phyloP scores from a whole-genome alignment of 2,888 invertebrate genomes.

The Alloplasta piceator region DNA sequence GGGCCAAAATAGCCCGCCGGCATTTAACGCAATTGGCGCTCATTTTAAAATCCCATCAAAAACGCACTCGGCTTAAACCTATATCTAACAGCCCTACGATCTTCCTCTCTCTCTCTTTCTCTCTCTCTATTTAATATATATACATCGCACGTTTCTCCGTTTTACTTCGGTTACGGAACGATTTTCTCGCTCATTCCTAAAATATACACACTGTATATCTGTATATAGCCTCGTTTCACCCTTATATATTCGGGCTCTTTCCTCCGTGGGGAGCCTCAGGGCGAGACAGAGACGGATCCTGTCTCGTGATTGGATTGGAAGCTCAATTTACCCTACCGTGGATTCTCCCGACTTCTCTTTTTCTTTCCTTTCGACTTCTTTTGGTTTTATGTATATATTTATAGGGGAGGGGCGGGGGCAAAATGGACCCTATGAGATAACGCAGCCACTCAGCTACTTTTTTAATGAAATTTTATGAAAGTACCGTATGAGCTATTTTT shows the following conservation, averaged over 20 bases:
- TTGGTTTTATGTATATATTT: conserved; percentile 28
- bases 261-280: conserved; percentile 65
- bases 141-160: conserved; percentile 53
- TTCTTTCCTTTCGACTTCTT: conserved; percentile 44
- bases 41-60: conserved; percentile 83
- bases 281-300: conserved; percentile 69
- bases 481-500: no score
- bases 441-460: no score
- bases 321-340: conserved; percentile 81
- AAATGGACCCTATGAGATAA: no score
- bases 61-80: conserved; percentile 68
- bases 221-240: conserved; percentile 60
- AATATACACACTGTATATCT: conserved; percentile 51
- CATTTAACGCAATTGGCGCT: conserved; percentile 82
- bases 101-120: conserved; percentile 54
- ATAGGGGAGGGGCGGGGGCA: background rate
- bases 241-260: conserved; percentile 61
- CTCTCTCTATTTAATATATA: conserved; percentile 25
- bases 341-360: conserved; percentile 57
- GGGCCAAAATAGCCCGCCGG: conserved; percentile 70
- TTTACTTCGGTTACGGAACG: conserved; percentile 59
- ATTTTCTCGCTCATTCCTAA: conserved; percentile 60
- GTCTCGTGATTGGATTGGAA: conserved; percentile 81
- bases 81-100: conserved; percentile 61
- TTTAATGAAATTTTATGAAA: no score